Conservation (phyloP, 2,797 vertebrate genomes). For the Leptatherina wallacei region DNA sequence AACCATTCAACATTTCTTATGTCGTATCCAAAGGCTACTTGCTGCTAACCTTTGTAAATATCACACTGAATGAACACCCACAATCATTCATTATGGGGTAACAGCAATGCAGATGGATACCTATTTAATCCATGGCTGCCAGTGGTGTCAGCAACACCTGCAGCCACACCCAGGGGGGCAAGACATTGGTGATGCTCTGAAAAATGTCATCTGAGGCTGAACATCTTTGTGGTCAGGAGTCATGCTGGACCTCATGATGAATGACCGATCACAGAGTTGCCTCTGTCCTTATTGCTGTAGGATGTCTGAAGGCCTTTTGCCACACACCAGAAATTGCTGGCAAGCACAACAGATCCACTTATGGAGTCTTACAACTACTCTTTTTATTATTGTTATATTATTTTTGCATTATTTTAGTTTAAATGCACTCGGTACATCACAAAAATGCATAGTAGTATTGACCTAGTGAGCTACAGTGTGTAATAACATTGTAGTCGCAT, state of each 20-base stretch:
- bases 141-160: too few species aligned
- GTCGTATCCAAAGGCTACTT: not conserved
- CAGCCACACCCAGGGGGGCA: too few species aligned
- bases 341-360: not conserved
- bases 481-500: too few species aligned
- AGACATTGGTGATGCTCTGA: too few species aligned
- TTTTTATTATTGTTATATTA: not conserved
- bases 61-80: too few species aligned
- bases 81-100: too few species aligned
- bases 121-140: too few species aligned
- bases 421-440: not conserved
- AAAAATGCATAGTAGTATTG: not conserved
- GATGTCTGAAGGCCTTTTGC: not conserved
- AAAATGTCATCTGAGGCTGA: too few species aligned
- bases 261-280: too few species aligned
- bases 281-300: not conserved
- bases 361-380: not conserved
- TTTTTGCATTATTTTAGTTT: not conserved
- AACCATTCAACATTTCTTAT: not conserved
- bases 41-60: not conserved
- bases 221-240: too few species aligned
- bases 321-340: not conserved
- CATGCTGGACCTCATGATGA: too few species aligned
- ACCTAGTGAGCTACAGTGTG: not conserved
- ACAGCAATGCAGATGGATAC: too few species aligned